Evolutionary conservation across 2,888 invertebrate genomes (phyloP).

Genomic region (Nephrotoma appendiculata): DNA sequence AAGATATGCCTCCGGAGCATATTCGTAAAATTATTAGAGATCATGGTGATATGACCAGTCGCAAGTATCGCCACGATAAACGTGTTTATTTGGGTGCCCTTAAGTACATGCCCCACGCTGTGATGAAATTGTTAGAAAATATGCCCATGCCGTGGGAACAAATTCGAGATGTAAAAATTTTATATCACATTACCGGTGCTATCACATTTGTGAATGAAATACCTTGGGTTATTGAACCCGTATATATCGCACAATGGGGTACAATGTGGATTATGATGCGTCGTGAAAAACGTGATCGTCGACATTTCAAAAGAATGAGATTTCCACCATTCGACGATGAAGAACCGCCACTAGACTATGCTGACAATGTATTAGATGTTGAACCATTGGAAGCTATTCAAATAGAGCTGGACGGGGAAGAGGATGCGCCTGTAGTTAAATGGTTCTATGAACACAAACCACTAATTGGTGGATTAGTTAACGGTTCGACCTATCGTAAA

Average conservation of each 20-base stretch:
- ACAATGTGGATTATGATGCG: slow-evolving; percentile 99
- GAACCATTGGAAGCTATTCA: slow-evolving; percentile 98
- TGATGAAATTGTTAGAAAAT: slow-evolving; percentile 95
- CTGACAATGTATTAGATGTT: slow-evolving; percentile 97
- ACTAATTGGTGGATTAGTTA: slow-evolving; percentile 78
- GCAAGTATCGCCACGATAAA: slow-evolving; percentile 98
- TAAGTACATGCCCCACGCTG: slow-evolving; percentile 99
- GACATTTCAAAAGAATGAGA: slow-evolving; percentile 98
- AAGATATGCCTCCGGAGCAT: slow-evolving; percentile 99
- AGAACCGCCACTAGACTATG: slow-evolving; percentile 98
- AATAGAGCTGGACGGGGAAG: slow-evolving; percentile 92
- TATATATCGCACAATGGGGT: slow-evolving; percentile 99
- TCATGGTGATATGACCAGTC: slow-evolving; percentile 98
- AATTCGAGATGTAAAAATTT: slow-evolving; percentile 91
- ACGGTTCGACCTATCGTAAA: slow-evolving; percentile 91
- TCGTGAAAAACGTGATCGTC: slow-evolving; percentile 92
- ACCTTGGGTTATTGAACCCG: slow-evolving; percentile 98
- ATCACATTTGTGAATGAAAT: slow-evolving; percentile 99
- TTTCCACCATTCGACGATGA: slow-evolving; percentile 99
- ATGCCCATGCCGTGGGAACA: slow-evolving; percentile 99
- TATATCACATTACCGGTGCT: slow-evolving; percentile 98
- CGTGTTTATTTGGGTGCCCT: slow-evolving; percentile 94
- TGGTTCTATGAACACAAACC: slow-evolving; percentile 99
- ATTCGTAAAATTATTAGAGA: slow-evolving; percentile 97
- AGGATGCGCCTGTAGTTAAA: slow-evolving; percentile 76